phyloP scores from a whole-genome alignment of 2,888 invertebrate species.

The Hipparchia sbordonii region DNA sequence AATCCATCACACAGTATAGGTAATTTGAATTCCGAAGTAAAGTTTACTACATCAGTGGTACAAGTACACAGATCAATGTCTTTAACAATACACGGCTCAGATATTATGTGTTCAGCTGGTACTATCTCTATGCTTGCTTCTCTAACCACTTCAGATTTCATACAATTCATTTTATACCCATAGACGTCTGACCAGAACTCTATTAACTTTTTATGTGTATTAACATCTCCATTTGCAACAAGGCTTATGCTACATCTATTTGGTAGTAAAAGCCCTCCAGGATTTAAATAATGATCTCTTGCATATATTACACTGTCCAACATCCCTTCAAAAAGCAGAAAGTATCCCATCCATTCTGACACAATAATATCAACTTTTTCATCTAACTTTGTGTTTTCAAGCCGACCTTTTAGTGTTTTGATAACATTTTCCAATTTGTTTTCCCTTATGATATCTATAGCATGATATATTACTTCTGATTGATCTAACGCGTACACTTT shows the following conservation, averaged over 20 bases:
- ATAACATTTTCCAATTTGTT: conserved; percentile 89
- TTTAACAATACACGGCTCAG: conserved; percentile 85
- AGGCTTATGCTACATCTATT: conserved; percentile 92
- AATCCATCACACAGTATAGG: conserved; percentile 84
- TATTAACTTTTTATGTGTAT: conserved; percentile 87
- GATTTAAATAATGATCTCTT: conserved; percentile 89
- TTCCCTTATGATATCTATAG: conserved; percentile 96
- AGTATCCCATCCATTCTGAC: conserved; percentile 99
- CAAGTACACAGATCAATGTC: conserved; percentile 91
- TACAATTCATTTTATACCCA: conserved; percentile 95
- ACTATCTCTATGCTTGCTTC: conserved; percentile 85
- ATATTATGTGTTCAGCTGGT: conserved; percentile 83
- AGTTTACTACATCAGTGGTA: conserved; percentile 87
- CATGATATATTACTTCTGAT: conserved; percentile 97
- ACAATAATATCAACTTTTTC: conserved; percentile 95
- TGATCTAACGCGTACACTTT: conserved; percentile 97
- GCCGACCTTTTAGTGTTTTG: conserved; percentile 90
- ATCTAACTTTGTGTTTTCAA: conserved; percentile 92
- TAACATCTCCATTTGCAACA: conserved; percentile 90
- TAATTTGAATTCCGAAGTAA: conserved; percentile 87
- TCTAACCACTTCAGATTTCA: conserved; percentile 91
- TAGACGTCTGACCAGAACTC: conserved; percentile 97
- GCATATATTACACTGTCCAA: conserved; percentile 96
- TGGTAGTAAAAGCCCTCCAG: conserved; percentile 91
- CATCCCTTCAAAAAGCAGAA: conserved; percentile 98